Conservation (phyloP, 2,888 invertebrate genomes). For the Torymus aiolomorphi region DNA sequence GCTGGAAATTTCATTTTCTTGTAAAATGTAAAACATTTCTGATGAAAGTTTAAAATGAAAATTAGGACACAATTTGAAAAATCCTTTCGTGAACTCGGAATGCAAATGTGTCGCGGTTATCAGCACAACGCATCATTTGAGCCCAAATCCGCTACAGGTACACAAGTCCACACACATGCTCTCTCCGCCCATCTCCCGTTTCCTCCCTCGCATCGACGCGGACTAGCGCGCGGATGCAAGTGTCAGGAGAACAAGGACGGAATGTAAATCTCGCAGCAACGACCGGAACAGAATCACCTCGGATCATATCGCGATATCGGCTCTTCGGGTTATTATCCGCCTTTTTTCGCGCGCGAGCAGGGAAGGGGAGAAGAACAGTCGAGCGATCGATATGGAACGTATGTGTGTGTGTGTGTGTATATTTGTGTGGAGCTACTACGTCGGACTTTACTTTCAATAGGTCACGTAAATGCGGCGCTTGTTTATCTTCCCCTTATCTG, state of each 20-base stretch:
- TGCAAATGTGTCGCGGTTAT: not conserved
- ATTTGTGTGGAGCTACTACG: not conserved
- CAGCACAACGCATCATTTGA: conserved; percentile 28
- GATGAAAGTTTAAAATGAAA: not conserved
- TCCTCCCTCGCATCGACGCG: not conserved
- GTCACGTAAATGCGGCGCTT: conserved; percentile 38
- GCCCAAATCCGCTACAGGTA: conserved; percentile 23
- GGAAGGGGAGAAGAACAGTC: not conserved
- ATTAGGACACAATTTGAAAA: too few relatives aligned
- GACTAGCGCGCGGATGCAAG: conserved; percentile 9
- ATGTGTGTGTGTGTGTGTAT: too few relatives aligned
- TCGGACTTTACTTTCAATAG: conserved; percentile 31
- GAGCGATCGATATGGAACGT: conserved; percentile 27
- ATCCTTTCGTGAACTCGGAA: too few relatives aligned
- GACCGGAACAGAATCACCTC: not conserved
- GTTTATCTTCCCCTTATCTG: conserved; percentile 36
- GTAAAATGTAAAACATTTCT: not conserved
- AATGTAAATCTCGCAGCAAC: conserved; percentile 23
- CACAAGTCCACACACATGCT: not conserved
- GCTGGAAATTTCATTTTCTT: too few relatives aligned
- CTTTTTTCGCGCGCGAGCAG: not conserved
- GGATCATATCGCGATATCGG: not conserved
- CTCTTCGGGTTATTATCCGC: not conserved
- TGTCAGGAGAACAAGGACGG: conserved; percentile 19
- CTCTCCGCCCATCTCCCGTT: conserved; percentile 39